Base-by-base conservation (phyloP, 2,113 vertebrate species). In the Dinomys branickii region DNA sequence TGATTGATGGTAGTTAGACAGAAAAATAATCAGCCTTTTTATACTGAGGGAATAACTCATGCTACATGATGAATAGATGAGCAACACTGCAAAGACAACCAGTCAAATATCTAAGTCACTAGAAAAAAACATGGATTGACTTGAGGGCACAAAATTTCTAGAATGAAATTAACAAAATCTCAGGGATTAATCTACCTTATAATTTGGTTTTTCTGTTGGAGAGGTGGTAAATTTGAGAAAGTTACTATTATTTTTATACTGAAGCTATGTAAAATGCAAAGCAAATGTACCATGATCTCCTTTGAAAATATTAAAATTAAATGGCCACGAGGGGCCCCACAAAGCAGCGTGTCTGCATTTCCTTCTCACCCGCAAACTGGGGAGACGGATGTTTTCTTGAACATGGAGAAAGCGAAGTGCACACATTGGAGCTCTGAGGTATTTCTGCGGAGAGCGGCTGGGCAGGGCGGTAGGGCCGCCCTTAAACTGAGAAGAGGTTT, bases 191-290 rank as follows among this genome's bases (percentile, higher is more conserved):
- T 75, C 50, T 85, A 54, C 52, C 22, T 73, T 44, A 35, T 17
- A 52, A 75, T 59, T 77, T 90, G 33, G n/a, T 63, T 69, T 71
- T 73, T 90, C 63, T 87, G 8, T 75, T 90, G 26, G 38, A 89
- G 24, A 90, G 35, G 84, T 0, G 71, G 85, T 33, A 93, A 47
- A 89, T 80, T 95, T 19, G 78, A 91, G 38, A 96, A 17, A 89
- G 44, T 3, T 16, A 65, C 2, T 7, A 61, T 5, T 78, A 13
- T 58, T 67, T 88, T 56, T 75, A 50, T 88, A 47, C n/a, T 63
- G 80, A 65, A 90, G 80, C 17, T 69, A 88, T 22, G 9, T 75
- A 94, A 97, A 82, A 22, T 73, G 14, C 50, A 93, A 89, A 94
- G 26, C 30, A 93, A 20, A 77, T 1, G 33, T 6, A 82, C 58